Conservation (phyloP, 2,113 vertebrate species). For the Neotoma lepida region DNA sequence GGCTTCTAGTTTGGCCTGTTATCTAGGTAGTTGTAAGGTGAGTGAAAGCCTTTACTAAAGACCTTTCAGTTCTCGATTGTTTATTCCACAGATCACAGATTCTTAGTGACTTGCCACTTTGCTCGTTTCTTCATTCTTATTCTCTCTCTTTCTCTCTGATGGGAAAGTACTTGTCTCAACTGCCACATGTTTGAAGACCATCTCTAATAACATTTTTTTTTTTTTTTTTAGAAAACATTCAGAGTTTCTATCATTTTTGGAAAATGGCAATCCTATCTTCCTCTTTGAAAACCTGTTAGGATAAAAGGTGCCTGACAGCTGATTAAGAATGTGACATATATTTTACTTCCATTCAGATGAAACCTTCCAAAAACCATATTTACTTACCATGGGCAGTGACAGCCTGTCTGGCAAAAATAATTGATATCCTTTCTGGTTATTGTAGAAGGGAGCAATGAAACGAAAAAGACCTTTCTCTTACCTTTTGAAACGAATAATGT, state of each 20-base stretch:
- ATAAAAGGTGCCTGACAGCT: conserved; percentile 77
- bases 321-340: conserved; percentile 79
- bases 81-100: conserved; percentile 12
- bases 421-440: conserved; percentile 73
- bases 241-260: conserved; percentile 70
- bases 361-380: conserved; percentile 71
- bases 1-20: background rate
- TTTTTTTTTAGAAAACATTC: conserved; percentile 59
- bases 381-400: conserved; percentile 73
- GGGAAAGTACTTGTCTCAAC: conserved; percentile 21
- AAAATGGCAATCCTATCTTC: conserved; percentile 72
- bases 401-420: conserved; percentile 75
- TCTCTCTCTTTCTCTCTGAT: background rate
- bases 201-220: conserved; percentile 21
- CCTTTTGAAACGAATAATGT: conserved; percentile 48
- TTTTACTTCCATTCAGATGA: conserved; percentile 77
- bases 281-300: conserved; percentile 70
- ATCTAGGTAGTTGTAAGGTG: background rate
- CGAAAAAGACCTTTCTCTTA: conserved; percentile 56
- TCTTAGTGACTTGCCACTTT: background rate
- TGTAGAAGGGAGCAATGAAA: conserved; percentile 61
- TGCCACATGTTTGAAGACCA: conserved; percentile 32
- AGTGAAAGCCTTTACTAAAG: background rate
- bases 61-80: background rate
- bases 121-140: background rate